These are phyloP conservation scores for Napeogenes sylphis DNA, from an alignment of 2,888 invertebrate species.

Conservation along the genomic window DNA sequence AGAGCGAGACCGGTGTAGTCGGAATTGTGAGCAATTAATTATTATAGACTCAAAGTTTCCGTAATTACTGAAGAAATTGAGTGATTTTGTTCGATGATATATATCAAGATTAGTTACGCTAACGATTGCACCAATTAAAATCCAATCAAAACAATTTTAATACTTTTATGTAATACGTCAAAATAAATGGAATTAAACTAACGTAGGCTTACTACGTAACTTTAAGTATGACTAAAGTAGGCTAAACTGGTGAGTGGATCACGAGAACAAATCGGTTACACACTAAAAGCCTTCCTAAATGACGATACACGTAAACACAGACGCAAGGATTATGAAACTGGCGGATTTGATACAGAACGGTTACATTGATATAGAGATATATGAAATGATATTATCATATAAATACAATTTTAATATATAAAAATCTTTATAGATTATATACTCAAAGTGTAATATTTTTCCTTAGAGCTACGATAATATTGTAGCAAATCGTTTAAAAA, in stretches of 20 bases:
- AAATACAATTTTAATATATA: too few relatives aligned
- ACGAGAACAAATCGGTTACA: constrained; percentile 42
- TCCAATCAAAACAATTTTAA: neutral
- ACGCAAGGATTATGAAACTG: constrained; percentile 25
- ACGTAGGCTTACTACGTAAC: too few relatives aligned
- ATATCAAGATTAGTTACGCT: constrained; percentile 11
- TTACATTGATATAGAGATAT: constrained; percentile 16
- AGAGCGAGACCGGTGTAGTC: constrained; percentile 30
- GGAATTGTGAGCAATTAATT: constrained; percentile 25
- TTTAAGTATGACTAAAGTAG: too few relatives aligned
- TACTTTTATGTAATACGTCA: neutral
- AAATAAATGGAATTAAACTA: neutral
- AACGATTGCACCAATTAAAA: constrained; percentile 2
- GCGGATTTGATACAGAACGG: constrained; percentile 19
- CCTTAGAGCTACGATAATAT: too few relatives aligned
- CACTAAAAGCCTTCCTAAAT: constrained; percentile 51
- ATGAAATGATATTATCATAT: neutral
- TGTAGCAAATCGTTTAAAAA: neutral
- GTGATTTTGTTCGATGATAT: constrained; percentile 16
- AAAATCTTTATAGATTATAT: too few relatives aligned
- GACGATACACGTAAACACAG: constrained; percentile 17
- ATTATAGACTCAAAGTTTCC: constrained; percentile 28
- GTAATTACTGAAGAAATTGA: constrained; percentile 32
- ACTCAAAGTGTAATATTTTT: too few relatives aligned
- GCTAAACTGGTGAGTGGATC: constrained; percentile 25